Evolutionary conservation across 2,888 invertebrate genomes (phyloP), one percentile per base, ranked within the genome.

Genomic region (Galeopsomyia nigrocyanea): DNA sequence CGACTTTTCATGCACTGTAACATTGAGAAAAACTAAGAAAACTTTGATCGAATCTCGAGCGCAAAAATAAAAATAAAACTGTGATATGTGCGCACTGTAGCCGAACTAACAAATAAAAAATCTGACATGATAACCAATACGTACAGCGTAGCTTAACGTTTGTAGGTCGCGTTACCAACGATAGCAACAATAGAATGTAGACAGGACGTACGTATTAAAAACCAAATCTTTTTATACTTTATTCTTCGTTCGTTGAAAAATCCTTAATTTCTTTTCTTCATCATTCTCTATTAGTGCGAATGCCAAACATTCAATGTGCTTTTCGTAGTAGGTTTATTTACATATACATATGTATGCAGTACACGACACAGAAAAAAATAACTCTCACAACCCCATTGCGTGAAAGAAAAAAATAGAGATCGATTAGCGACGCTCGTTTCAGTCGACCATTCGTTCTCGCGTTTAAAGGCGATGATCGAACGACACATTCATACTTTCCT

Each of bases 1-100:
- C 7, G 17, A 53, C 57, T 67, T 69, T 70, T 74, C 70, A 74
- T 70, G 73, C 73, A 74, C 67, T 53, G 5, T 26, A 26, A n/a
- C n/a, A n/a, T n/a, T n/a, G 26, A 21, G 63, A 69, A 63, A 19
- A 39, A 3, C 39, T n/a, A n/a, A n/a, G n/a, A 39, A 39, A 39
- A 7, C 13, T 39, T 39, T 13, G 13, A 39, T 39, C 39, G 13
- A 39, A 10, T 39, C 39, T 39, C 39, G 39, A 39, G 39, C 39
- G 39, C 39, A 39, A 39, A 39, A 1, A n/a, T n/a, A n/a, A n/a
- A n/a, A n/a, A n/a, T n/a, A n/a, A 39, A 39, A 26, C 39, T 13
- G 5, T 10, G 39, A 10, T 3, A 39, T 39, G 39, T 26, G 26
- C 26, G 5, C 39, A 10, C 10, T 5, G 1, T 13, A 3, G 13